Conservation (phyloP, 2,888 invertebrate genomes). For the Archips crataeganus region DNA sequence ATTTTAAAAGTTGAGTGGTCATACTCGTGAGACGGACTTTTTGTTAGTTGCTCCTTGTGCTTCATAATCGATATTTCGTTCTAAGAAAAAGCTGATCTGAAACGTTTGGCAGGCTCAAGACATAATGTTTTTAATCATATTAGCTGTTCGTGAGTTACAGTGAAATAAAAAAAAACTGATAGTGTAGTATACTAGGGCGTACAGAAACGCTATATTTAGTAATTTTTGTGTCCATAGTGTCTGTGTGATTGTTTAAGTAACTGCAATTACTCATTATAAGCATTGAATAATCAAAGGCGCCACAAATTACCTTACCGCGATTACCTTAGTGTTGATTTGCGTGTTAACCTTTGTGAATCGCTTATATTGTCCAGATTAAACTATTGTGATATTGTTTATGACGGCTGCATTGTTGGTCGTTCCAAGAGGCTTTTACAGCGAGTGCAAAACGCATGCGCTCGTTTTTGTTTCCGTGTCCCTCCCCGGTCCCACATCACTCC, state of each 20-base stretch:
- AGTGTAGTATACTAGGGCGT: no score
- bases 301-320: no score
- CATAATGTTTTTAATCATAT: not conserved
- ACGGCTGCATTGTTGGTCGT: no score
- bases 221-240: not conserved
- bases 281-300: not conserved
- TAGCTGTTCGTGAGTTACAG: not conserved
- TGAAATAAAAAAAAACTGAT: not conserved
- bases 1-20: conserved; percentile 51
- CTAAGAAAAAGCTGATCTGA: not conserved
- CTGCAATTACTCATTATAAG: not conserved
- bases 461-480: no score
- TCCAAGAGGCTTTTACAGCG: no score
- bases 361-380: no score
- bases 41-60: conserved; percentile 16
- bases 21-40: conserved; percentile 17
- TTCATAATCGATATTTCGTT: not conserved
- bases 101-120: not conserved
- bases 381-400: no score
- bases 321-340: no score
- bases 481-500: no score
- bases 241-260: not conserved
- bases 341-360: no score
- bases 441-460: no score
- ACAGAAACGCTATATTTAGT: not conserved